Percentiles rank a stretch among this genome's conserved stretches.
Conservation (phyloP, 2,113 vertebrate genomes). For the Grammomys dolichurus region DNA sequence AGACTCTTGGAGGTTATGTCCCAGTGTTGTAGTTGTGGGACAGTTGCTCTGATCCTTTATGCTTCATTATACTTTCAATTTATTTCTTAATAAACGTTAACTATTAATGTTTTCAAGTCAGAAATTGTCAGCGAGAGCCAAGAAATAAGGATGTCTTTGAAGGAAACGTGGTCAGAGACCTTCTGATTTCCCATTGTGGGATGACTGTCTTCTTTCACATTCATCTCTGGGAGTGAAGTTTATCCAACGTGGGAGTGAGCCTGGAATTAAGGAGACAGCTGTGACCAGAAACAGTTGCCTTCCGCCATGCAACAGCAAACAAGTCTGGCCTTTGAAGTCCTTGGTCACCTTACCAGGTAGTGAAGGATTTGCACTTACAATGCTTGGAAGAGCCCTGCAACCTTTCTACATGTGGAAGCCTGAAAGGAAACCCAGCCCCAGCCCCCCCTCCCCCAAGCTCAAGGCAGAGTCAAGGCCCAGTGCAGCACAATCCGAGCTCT, state of each 20-base stretch:
- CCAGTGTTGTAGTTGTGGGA: neutral
- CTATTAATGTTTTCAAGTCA: neutral
- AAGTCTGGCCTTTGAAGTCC: neutral
- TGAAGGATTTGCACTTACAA: neutral
- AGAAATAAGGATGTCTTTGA: neutral
- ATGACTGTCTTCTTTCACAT: fast-evolving
- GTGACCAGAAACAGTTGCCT: fast-evolving
- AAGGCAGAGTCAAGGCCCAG: fast-evolving
- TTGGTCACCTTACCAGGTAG: neutral
- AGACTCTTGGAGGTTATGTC: neutral
- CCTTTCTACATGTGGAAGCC: fast-evolving
- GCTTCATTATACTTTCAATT: neutral
- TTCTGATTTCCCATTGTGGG: fast-evolving
- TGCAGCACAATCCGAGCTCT: no score
- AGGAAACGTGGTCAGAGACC: fast-evolving
- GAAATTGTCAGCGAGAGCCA: neutral
- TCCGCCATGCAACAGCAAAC: neutral
- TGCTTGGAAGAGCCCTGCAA: neutral
- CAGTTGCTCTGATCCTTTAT: neutral
- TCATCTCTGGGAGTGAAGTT: fast-evolving
- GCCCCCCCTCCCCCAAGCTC: no score
- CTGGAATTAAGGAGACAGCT: neutral
- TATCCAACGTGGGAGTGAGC: fast-evolving
- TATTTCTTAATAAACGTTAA: constrained; percentile 5
- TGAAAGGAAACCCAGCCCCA: fast-evolving